A percentile compares a stretch with the other conserved stretches of the same genome.
phyloP scores from a whole-genome alignment of 2,113 vertebrate species.

The Sinocyclocheilus rhinocerous region DNA sequence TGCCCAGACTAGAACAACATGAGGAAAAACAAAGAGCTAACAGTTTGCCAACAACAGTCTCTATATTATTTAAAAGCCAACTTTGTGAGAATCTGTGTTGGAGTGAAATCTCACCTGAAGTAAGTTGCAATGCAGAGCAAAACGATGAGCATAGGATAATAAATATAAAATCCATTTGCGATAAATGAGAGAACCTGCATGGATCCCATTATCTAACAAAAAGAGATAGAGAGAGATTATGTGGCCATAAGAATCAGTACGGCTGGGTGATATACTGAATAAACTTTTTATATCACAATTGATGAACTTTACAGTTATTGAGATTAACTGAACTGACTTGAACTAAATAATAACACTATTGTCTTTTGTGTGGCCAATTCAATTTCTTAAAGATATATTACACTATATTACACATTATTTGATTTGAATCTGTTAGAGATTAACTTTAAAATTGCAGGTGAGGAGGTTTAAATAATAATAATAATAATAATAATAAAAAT shows the following conservation, averaged over 20 bases:
- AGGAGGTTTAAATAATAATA: too few relatives aligned
- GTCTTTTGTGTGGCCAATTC: too few relatives aligned
- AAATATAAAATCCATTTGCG: conserved; percentile 95
- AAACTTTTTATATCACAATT: too few relatives aligned
- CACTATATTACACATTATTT: too few relatives aligned
- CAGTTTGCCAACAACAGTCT: not conserved
- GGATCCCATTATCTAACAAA: conserved; percentile 90
- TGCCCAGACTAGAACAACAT: conserved; percentile 80
- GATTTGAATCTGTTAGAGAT: too few relatives aligned
- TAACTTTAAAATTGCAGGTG: too few relatives aligned
- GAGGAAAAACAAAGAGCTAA: not conserved
- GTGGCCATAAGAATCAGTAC: not conserved
- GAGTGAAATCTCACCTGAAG: conserved; percentile 80
- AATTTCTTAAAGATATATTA: too few relatives aligned
- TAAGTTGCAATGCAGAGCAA: conserved; percentile 93
- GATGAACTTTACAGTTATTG: too few relatives aligned
- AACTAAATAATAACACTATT: too few relatives aligned
- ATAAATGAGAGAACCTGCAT: conserved; percentile 90
- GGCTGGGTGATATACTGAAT: not conserved
- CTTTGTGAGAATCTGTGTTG: not conserved
- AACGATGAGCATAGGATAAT: conserved; percentile 93
- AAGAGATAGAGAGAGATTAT: conserved; percentile 35
- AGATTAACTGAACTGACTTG: too few relatives aligned
- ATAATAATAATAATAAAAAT: too few relatives aligned
- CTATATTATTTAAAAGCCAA: not conserved